A percentile compares a stretch with the other conserved stretches of the same genome.
These are phyloP conservation scores for Manis javanica DNA, from an alignment of 2,797 vertebrate genomes.

Conservation along the genomic window DNA sequence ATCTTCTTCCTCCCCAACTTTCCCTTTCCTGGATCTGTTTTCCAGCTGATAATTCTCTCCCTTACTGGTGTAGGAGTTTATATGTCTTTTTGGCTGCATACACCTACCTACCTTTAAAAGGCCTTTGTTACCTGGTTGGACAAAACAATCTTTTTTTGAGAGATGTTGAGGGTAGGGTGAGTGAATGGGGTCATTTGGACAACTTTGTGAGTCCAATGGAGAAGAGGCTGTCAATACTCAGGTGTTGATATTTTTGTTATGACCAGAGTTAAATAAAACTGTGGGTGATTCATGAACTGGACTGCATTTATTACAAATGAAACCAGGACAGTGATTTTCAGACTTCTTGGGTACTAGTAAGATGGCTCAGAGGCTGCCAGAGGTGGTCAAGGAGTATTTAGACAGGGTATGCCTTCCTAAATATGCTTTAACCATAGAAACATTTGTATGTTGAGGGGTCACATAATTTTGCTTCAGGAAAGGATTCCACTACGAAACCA, in stretches of 20 bases:
- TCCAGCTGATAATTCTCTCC: not conserved
- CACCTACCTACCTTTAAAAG: not conserved
- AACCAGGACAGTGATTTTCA: not conserved
- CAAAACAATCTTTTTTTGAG: not conserved
- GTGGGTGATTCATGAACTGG: not conserved
- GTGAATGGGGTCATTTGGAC: not conserved
- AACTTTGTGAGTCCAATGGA: not conserved
- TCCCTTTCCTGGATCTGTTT: conserved; percentile 7
- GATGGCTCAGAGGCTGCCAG: not conserved
- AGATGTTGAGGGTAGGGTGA: not conserved
- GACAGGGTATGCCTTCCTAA: not conserved
- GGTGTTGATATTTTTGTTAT: conserved; percentile 25
- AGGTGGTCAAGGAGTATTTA: not conserved
- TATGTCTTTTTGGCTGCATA: not conserved
- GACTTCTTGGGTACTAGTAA: not conserved
- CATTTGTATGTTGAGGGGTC: not conserved
- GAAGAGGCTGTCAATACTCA: not conserved
- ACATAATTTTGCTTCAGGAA: conserved; percentile 11
- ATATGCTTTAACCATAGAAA: not conserved
- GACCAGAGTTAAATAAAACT: not conserved
- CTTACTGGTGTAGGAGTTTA: not conserved
- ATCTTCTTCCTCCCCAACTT: not conserved
- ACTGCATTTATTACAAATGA: not conserved
- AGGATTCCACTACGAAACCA: not conserved
- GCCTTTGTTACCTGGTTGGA: not conserved